Percentiles rank a stretch among this genome's conserved stretches.
Evolutionary conservation across 2,888 invertebrate species (phyloP).

Genomic region (Ochropleura plecta): DNA sequence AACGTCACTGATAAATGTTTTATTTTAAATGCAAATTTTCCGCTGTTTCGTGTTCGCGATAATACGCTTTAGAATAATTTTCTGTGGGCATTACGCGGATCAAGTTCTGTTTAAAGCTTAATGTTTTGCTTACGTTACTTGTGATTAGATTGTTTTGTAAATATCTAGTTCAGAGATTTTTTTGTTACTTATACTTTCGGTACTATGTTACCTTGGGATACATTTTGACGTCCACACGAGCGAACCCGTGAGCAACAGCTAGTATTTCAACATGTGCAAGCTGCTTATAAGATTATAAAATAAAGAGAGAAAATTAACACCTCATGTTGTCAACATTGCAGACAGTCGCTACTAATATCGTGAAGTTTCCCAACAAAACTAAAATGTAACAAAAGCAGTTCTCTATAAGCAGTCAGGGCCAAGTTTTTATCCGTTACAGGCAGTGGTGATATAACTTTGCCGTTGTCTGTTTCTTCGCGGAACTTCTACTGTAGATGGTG

Average conservation of each 20-base stretch:
- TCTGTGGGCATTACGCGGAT: constrained; percentile 4
- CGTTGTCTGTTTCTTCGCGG: constrained; percentile 18
- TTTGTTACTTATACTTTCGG: too few relatives aligned
- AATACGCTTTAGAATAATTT: constrained; percentile 37
- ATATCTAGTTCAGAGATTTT: not conserved
- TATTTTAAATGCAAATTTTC: constrained; percentile 53
- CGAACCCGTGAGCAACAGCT: too few relatives aligned
- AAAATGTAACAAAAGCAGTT: constrained; percentile 34
- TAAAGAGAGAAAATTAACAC: not conserved
- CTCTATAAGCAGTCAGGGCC: constrained; percentile 17
- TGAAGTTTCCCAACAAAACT: constrained; percentile 19
- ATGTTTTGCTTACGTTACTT: constrained; percentile 3
- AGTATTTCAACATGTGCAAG: too few relatives aligned
- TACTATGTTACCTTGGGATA: too few relatives aligned
- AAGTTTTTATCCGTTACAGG: constrained; percentile 47
- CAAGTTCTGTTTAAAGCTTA: constrained; percentile 14
- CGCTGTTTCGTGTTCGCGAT: constrained; percentile 18
- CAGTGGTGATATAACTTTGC: constrained; percentile 41
- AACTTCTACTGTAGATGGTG: constrained; percentile 20
- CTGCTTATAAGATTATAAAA: not conserved
- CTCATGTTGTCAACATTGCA: not conserved
- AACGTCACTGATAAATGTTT: constrained; percentile 38
- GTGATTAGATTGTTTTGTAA: constrained; percentile 1
- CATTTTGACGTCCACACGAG: too few relatives aligned
- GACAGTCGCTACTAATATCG: constrained; percentile 9